Conservation (phyloP, 2,888 invertebrate genomes). For the Melikaiella ostensackeni region DNA sequence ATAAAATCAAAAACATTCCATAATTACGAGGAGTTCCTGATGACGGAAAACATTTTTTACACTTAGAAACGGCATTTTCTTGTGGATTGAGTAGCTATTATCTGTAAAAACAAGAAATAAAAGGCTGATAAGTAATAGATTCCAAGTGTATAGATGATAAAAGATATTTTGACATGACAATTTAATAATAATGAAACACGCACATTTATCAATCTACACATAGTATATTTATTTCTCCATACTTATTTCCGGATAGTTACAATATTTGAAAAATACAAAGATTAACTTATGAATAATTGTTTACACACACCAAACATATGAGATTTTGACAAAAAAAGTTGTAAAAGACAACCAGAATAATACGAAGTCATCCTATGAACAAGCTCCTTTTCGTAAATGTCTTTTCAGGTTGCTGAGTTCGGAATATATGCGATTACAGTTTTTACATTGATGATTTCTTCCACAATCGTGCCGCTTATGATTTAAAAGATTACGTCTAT, state of each 20-base stretch:
- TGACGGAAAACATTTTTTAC: neutral
- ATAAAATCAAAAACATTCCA: too few species aligned
- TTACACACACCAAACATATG: too few species aligned
- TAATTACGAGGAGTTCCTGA: too few species aligned
- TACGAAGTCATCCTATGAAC: neutral
- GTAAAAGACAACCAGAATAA: neutral
- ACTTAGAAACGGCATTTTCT: neutral
- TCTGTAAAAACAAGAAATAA: neutral
- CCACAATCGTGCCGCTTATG: neutral
- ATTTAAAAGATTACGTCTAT: neutral
- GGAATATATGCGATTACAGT: slow-evolving; percentile 1
- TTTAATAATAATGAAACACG: too few species aligned
- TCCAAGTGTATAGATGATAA: neutral
- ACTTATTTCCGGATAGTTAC: too few species aligned
- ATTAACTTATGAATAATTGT: too few species aligned
- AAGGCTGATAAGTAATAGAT: neutral
- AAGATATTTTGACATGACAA: too few species aligned
- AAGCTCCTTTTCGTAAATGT: neutral
- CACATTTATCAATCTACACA: too few species aligned
- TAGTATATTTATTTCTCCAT: too few species aligned
- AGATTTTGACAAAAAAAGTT: too few species aligned
- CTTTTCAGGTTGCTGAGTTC: neutral
- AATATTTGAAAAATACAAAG: too few species aligned
- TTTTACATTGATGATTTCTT: neutral
- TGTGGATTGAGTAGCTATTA: neutral